phyloP scores from a whole-genome alignment of 2,113 vertebrate species.

The Ictidomys tridecemlineatus region DNA sequence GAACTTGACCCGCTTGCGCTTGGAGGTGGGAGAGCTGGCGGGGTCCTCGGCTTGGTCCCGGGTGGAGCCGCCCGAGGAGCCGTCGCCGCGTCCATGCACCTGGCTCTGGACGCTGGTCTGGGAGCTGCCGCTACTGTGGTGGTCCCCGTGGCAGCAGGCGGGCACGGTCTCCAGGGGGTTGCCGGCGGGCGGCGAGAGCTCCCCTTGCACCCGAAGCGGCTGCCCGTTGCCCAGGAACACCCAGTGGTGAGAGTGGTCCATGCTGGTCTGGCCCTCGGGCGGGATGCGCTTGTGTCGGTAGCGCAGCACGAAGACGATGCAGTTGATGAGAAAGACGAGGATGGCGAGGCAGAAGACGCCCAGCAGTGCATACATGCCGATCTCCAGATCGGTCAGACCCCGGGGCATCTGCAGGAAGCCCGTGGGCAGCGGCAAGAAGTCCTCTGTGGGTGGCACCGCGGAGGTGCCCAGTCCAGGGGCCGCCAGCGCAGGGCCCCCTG shows the following conservation, averaged over 20 bases:
- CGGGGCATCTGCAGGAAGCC: constrained; percentile 94
- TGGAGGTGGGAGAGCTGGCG: constrained; percentile 96
- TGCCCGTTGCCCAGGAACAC: constrained; percentile 98
- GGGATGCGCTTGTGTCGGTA: constrained; percentile 98
- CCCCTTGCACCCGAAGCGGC: constrained; percentile 93
- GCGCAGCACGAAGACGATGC: constrained; percentile 97
- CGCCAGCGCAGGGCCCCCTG: constrained; percentile 62
- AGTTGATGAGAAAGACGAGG: constrained; percentile 99
- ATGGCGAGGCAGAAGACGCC: constrained; percentile 99
- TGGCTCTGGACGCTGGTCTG: constrained; percentile 99
- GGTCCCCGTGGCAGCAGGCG: constrained; percentile 97
- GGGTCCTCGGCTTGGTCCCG: constrained; percentile 96
- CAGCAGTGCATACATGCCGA: constrained; percentile 98
- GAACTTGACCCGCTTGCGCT: constrained; percentile 98
- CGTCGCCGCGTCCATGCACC: constrained; percentile 96
- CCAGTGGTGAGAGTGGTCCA: constrained; percentile 99
- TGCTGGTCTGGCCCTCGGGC: constrained; percentile 97
- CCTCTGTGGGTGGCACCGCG: constrained; percentile 83
- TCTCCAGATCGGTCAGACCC: constrained; percentile 97
- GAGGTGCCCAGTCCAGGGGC: constrained; percentile 86
- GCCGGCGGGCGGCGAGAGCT: constrained; percentile 94
- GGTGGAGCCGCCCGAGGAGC: constrained; percentile 95
- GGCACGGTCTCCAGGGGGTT: constrained; percentile 94
- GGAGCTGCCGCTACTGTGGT: constrained; percentile 98
- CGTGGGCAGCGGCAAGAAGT: constrained; percentile 93